Conservation (phyloP, 2,113 vertebrate genomes). For the Psilopsiagon aymara region DNA sequence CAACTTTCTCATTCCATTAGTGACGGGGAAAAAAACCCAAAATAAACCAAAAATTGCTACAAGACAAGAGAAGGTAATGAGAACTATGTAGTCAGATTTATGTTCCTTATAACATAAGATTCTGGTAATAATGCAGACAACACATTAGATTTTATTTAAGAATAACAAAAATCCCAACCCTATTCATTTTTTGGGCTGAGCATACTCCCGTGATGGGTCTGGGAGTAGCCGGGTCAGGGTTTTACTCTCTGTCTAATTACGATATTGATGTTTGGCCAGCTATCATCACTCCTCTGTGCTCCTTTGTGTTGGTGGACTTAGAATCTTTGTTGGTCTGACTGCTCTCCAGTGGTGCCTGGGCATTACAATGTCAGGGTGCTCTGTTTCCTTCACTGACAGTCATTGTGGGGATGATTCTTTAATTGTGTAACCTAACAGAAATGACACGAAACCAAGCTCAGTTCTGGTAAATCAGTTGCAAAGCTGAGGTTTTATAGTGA, state of each 20-base stretch:
- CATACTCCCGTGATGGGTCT: background rate
- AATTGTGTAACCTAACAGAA: background rate
- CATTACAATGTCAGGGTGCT: background rate
- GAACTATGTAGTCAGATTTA: background rate
- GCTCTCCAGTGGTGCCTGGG: background rate
- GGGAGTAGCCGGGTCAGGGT: background rate
- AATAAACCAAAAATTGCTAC: background rate
- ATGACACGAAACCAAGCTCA: background rate
- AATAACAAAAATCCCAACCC: background rate
- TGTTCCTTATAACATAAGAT: background rate
- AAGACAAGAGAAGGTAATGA: background rate
- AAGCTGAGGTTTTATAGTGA: background rate
- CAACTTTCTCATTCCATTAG: background rate
- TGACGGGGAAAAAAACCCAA: background rate
- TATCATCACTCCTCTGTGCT: background rate
- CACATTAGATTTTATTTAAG: background rate
- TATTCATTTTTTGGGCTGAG: background rate
- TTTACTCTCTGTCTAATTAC: background rate
- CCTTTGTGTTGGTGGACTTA: background rate
- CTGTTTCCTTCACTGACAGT: background rate
- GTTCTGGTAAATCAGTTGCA: background rate
- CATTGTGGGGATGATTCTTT: background rate
- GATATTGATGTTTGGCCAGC: background rate
- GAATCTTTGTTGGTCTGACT: background rate
- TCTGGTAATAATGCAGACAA: background rate